Conservation (phyloP, 1,140 invertebrate genomes). For the Alviniconcha marisindica region DNA sequence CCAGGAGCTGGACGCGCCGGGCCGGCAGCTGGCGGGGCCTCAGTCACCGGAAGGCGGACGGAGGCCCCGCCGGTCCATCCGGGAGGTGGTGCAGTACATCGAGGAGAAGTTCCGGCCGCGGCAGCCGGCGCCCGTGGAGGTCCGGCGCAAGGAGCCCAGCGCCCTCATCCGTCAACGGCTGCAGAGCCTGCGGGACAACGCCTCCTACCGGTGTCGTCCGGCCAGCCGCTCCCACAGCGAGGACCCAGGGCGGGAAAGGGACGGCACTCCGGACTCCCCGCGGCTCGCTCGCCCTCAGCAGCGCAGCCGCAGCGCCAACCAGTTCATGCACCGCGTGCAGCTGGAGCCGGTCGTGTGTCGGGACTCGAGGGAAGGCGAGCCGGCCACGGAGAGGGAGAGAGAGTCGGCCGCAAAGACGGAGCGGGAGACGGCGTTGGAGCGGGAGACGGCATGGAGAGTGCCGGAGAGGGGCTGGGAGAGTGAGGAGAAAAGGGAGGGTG, state of each 20-base stretch:
- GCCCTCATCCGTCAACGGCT: conserved; percentile 60
- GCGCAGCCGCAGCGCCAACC: conserved; percentile 35
- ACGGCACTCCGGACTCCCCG: conserved; percentile 17
- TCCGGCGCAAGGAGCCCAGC: conserved; percentile 57
- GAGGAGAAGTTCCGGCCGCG: conserved; percentile 57
- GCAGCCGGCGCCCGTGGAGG: conserved; percentile 47
- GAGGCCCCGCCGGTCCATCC: conserved; percentile 49
- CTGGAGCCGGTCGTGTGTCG: not conserved
- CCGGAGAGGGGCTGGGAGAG: not conserved
- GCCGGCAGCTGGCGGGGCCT: not conserved
- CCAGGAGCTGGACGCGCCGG: conserved; percentile 48
- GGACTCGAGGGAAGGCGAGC: not conserved
- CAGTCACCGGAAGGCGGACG: not conserved
- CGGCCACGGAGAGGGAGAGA: not conserved
- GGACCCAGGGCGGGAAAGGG: conserved; percentile 40
- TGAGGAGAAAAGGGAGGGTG: not conserved
- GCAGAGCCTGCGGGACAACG: conserved; percentile 54
- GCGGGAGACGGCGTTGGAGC: not conserved
- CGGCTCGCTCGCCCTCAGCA: not conserved
- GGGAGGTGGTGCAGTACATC: conserved; percentile 60
- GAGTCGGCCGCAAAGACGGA: not conserved
- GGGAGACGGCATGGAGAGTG: not conserved
- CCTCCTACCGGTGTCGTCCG: conserved; percentile 38
- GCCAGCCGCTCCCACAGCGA: conserved; percentile 47
- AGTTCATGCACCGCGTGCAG: conserved; percentile 44